Base-by-base conservation (phyloP, 92 coral and sea anemone genomes). In the Chrysogorgia sp. region DNA sequence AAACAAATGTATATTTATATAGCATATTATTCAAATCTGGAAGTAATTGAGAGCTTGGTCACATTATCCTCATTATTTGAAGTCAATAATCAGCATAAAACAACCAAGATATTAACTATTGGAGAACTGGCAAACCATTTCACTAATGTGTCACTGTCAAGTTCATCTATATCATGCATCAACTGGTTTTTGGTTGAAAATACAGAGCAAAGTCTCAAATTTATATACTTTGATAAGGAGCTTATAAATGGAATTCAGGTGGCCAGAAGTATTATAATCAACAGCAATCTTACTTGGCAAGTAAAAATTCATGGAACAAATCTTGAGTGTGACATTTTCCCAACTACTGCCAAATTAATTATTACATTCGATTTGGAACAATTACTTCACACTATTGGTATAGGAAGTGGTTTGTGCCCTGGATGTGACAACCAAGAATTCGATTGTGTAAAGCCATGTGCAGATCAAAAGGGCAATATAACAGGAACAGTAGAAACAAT, bases 251-350 rank as follows among this genome's bases (percentile, higher is more conserved):
- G 68, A 14, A 77, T 77, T 19, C 82, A 37, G 1, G 82, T 61
- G n/a, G 69, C 69, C 59, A 77, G 82, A 62, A 58, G 57, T 7
- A 74, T 77, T 13, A 32, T 3, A 1, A 67, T 77, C 29, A 10
- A 77, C 37, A 40, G n/a, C 63, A 77, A 77, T 40, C 43, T 77
- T 2, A 25, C 82, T 40, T 77, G 82, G 77, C 34, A 49, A 26
- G 74, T 60, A 10, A 61, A 77, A 77, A 21, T 77, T 35, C 82
- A 77, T 62, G 82, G 82, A n/a, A 40, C 53, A 23, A 30, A 15
- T 0, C 15, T 58, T 22, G 20, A n/a, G 9, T 30, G 50, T 0
- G 55, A 60, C 29, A 26, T 19, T 41, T 77, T 60, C 24, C 7
- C 34, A 64, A 33, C 12, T 23, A 40, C 43, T 64, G 52, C 50